A percentile compares a stretch with the other conserved stretches of the same genome.
Conservation (phyloP, 1,140 invertebrate species). For the Onthophagus taurus region DNA sequence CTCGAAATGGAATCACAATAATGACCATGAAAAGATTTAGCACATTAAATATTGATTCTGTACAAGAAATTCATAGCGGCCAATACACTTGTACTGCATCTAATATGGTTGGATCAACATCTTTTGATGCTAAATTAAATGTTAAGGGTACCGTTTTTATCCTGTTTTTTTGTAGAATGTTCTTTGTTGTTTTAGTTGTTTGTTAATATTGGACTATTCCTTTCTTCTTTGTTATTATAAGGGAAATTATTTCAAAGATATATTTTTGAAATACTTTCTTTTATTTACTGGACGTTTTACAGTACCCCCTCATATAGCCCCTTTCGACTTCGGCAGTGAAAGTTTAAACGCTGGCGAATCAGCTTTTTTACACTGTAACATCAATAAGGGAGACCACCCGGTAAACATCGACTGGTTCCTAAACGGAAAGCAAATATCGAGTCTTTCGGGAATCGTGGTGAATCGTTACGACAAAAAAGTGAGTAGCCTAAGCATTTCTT, state of each 20-base stretch:
- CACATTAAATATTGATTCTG: conserved; percentile 49
- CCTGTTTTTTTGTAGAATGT: conserved; percentile 1
- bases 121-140: conserved; percentile 40
- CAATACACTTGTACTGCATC: conserved; percentile 51
- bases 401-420: conserved; percentile 44
- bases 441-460: conserved; percentile 46
- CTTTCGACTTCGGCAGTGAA: conserved; percentile 44
- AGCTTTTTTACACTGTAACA: conserved; percentile 54
- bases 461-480: conserved; percentile 49
- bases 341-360: conserved; percentile 54
- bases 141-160: conserved; percentile 43
- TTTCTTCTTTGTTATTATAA: too few species aligned
- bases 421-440: conserved; percentile 43
- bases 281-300: conserved; percentile 28
- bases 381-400: conserved; percentile 60
- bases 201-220: background rate
- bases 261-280: too few species aligned
- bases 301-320: conserved; percentile 44
- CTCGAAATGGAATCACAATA: conserved; percentile 35
- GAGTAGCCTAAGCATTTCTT: conserved; percentile 70
- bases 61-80: conserved; percentile 40
- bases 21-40: conserved; percentile 43
- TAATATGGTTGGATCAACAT: conserved; percentile 42
- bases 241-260: too few species aligned
- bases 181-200: background rate